These are phyloP conservation scores for Ormyrus nitidulus DNA, from an alignment of 2,888 invertebrate genomes.

Conservation along the genomic window DNA sequence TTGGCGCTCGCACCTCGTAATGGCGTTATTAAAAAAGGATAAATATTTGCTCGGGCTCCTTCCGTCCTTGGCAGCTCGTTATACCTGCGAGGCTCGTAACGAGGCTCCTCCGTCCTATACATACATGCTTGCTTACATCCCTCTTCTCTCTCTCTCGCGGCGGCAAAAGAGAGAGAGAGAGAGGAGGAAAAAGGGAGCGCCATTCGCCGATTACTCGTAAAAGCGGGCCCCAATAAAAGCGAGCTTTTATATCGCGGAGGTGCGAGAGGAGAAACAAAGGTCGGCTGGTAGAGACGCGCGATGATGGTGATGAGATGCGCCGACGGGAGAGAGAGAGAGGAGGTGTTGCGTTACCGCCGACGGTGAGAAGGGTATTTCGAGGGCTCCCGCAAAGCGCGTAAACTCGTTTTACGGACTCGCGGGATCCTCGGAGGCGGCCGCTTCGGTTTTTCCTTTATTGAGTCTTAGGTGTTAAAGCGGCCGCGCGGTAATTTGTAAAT, in stretches of 20 bases:
- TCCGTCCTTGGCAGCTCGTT: conserved; percentile 49
- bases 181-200: too few relatives aligned
- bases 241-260: neutral
- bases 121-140: neutral
- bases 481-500: too few relatives aligned
- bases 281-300: conserved; percentile 5
- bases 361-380: neutral
- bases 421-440: neutral
- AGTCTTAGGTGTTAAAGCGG: too few relatives aligned
- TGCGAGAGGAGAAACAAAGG: conserved; percentile 22
- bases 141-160: too few relatives aligned
- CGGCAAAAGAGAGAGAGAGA: too few relatives aligned
- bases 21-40: conserved; percentile 51
- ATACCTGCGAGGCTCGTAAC: neutral
- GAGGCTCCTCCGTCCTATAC: too few relatives aligned
- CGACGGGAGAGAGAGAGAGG: neutral
- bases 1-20: neutral
- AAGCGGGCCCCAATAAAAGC: conserved; percentile 17
- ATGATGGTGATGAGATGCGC: conserved; percentile 16
- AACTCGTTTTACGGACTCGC: neutral
- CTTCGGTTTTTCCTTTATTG: neutral
- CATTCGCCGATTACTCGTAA: neutral
- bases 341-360: conserved; percentile 19
- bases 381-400: conserved; percentile 6
- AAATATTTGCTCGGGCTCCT: conserved; percentile 40